Conservation (phyloP, 2,113 vertebrate genomes). For the Callipepla squamata region DNA sequence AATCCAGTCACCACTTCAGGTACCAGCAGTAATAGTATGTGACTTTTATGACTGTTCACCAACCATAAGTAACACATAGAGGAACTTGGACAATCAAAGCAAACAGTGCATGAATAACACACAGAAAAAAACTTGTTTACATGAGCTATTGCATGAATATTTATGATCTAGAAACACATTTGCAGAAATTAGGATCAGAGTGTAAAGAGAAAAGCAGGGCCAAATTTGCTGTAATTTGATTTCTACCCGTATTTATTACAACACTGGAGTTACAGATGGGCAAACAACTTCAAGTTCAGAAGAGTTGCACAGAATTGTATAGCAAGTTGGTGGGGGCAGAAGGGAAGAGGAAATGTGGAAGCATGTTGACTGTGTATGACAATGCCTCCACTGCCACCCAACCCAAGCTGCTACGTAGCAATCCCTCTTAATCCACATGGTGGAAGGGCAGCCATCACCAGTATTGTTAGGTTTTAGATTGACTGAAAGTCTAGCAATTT, state of each 20-base stretch:
- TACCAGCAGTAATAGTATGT: conserved; percentile 26
- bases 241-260: not conserved
- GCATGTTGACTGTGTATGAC: fast-evolving
- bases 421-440: no score
- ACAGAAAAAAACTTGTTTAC: conserved; percentile 41
- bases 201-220: not conserved
- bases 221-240: conserved; percentile 1
- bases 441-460: not conserved
- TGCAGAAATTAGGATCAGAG: conserved; percentile 42
- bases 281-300: not conserved
- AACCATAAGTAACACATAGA: conserved; percentile 32
- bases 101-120: conserved; percentile 45
- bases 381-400: not conserved
- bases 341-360: not conserved
- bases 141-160: conserved; percentile 29
- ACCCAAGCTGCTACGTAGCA: not conserved
- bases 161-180: conserved; percentile 28
- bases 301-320: fast-evolving
- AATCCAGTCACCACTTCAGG: not conserved
- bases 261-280: not conserved
- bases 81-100: conserved; percentile 26
- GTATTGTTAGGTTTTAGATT: not conserved
- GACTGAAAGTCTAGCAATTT: not conserved
- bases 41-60: conserved; percentile 35
- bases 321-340: not conserved